These are phyloP conservation scores for Lepidurus couesii DNA, from an alignment of 1,140 invertebrate genomes.

Conservation along the genomic window DNA sequence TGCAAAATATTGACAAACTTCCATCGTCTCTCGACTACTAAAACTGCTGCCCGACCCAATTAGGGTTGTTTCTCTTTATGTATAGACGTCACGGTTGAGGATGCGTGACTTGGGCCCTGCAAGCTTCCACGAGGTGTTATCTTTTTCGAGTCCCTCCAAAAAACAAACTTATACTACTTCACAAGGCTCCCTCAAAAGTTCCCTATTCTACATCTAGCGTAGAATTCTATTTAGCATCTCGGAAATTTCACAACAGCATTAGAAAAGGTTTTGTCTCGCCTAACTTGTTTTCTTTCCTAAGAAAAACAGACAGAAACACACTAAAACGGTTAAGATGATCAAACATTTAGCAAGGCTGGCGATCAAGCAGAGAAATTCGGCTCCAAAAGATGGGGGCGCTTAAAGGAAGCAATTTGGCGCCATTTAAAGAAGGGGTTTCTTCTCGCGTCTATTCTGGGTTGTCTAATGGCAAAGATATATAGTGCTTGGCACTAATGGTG, in stretches of 20 bases:
- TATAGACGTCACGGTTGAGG: too few species aligned
- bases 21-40: not conserved
- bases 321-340: not conserved
- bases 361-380: not conserved
- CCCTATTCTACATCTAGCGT: too few species aligned
- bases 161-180: too few species aligned
- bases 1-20: slow-evolving; percentile 16
- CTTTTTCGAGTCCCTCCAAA: too few species aligned
- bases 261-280: too few species aligned
- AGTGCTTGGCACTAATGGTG: slow-evolving; percentile 18
- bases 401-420: not conserved
- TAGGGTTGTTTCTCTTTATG: not conserved
- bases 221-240: too few species aligned
- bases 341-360: not conserved
- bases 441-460: not conserved
- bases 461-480: slow-evolving; percentile 6
- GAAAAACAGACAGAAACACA: too few species aligned
- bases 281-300: too few species aligned
- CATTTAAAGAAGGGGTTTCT: not conserved
- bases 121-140: too few species aligned
- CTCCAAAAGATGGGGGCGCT: not conserved
- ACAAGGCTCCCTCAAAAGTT: too few species aligned
- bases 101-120: too few species aligned
- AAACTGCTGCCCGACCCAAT: not conserved
- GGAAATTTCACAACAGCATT: too few species aligned